phyloP scores from a whole-genome alignment of 2,888 invertebrate genomes.

The Eucera pruinosa region DNA sequence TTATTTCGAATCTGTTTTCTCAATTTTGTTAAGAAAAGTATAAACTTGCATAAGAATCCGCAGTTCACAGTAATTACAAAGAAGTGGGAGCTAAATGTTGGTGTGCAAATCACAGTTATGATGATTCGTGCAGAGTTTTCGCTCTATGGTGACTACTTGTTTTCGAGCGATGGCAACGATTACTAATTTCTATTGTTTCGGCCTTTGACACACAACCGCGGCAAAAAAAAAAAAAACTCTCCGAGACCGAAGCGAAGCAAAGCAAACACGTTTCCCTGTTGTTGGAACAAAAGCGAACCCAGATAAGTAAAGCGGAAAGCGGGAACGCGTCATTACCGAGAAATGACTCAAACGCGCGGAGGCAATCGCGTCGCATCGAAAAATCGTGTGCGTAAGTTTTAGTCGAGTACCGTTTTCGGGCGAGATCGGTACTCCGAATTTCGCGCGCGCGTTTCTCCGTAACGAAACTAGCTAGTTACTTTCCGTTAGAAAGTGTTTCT shows the following conservation, averaged over 20 bases:
- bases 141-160: conserved; percentile 1
- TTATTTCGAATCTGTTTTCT: too few relatives aligned
- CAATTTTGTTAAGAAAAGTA: too few relatives aligned
- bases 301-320: conserved; percentile 62
- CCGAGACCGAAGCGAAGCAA: neutral
- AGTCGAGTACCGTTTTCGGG: conserved; percentile 18
- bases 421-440: neutral
- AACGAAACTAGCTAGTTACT: conserved; percentile 42
- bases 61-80: neutral
- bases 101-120: neutral
- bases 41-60: too few relatives aligned
- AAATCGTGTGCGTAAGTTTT: conserved; percentile 3
- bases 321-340: conserved; percentile 61
- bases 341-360: conserved; percentile 61
- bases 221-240: too few relatives aligned
- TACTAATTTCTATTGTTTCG: conserved; percentile 25
- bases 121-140: neutral
- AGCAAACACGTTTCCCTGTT: conserved; percentile 3
- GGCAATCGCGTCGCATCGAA: conserved; percentile 7
- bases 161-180: neutral
- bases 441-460: conserved; percentile 9
- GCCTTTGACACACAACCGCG: conserved; percentile 1
- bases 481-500: conserved; percentile 40
- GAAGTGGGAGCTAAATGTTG: neutral
- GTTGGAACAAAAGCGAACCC: conserved; percentile 43